Percentiles rank a stretch among this genome's conserved stretches.
Conservation (phyloP, 2,113 vertebrate genomes). For the Capreolus pygargus region DNA sequence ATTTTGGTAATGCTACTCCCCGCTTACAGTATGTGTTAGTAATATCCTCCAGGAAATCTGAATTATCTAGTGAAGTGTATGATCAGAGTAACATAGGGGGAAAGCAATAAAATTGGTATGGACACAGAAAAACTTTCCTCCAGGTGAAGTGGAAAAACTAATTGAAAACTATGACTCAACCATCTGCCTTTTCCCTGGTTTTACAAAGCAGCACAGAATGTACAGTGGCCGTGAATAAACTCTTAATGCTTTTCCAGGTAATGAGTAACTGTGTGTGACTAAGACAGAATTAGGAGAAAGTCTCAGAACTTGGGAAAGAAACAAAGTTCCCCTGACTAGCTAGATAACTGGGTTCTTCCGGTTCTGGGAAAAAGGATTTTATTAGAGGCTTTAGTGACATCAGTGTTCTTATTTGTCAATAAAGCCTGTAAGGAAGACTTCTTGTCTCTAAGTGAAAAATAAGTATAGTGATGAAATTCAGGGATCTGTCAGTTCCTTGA, state of each 20-base stretch:
- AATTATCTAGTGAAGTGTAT: slow-evolving; percentile 35
- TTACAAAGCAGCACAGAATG: slow-evolving; percentile 53
- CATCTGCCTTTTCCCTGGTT: slow-evolving; percentile 73
- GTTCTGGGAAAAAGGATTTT: slow-evolving; percentile 16
- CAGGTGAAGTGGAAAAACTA: slow-evolving; percentile 56
- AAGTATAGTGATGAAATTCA: background rate
- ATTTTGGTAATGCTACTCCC: slow-evolving; percentile 24
- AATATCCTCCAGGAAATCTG: slow-evolving; percentile 35
- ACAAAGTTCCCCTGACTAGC: background rate
- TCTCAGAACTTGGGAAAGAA: slow-evolving; percentile 19
- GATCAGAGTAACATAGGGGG: slow-evolving; percentile 8
- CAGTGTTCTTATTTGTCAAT: slow-evolving; percentile 5
- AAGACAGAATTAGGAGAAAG: slow-evolving; percentile 67
- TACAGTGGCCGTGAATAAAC: slow-evolving; percentile 42
- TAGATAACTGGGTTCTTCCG: background rate
- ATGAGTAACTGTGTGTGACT: slow-evolving; percentile 78
- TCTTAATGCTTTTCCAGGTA: slow-evolving; percentile 65
- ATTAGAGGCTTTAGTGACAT: background rate
- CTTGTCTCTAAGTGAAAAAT: background rate
- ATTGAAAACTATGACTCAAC: slow-evolving; percentile 77
- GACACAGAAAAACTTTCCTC: slow-evolving; percentile 38
- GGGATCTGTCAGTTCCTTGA: background rate
- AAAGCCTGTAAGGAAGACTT: background rate
- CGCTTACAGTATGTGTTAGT: slow-evolving; percentile 10
- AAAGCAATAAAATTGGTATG: slow-evolving; percentile 54